phyloP scores from a whole-genome alignment of 2,888 invertebrate genomes.

The Enchytraeus crypticus region DNA sequence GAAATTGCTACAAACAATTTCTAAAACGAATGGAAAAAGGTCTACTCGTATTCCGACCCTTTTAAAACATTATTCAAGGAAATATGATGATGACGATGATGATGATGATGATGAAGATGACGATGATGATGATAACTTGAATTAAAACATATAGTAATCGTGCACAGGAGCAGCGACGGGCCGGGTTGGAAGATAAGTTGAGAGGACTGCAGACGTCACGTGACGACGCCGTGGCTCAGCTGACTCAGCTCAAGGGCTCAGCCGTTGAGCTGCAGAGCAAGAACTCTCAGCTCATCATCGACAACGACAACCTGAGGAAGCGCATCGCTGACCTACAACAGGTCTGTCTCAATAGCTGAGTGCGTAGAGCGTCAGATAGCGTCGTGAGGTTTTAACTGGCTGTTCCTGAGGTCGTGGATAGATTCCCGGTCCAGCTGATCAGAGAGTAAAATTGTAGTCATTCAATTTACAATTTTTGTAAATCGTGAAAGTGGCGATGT shows the following conservation, averaged over 20 bases:
- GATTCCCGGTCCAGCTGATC: too few species aligned
- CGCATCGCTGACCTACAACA: constrained; percentile 38
- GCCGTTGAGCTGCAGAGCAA: constrained; percentile 40
- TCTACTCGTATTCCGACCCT: too few species aligned
- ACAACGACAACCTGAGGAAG: constrained; percentile 38
- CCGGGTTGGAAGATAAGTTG: constrained; percentile 43
- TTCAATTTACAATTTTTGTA: too few species aligned
- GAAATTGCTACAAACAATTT: too few species aligned
- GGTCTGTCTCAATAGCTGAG: too few species aligned
- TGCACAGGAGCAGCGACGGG: constrained; percentile 36
- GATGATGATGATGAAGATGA: background rate
- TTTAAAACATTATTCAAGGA: background rate
- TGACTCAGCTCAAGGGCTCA: constrained; percentile 36
- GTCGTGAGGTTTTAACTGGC: too few species aligned
- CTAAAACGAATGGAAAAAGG: too few species aligned
- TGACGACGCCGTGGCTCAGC: constrained; percentile 41
- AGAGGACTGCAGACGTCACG: constrained; percentile 36
- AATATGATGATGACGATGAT: background rate
- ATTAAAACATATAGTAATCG: background rate
- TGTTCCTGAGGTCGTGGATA: too few species aligned
- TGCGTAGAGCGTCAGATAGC: too few species aligned
- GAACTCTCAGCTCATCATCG: constrained; percentile 41
- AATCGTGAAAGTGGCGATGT: too few species aligned
- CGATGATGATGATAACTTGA: background rate
- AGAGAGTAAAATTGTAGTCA: too few species aligned